A percentile compares a stretch with the other conserved stretches of the same genome.
Evolutionary conservation across 2,888 invertebrate genomes (phyloP).

Genomic region (Selenia dentaria): DNA sequence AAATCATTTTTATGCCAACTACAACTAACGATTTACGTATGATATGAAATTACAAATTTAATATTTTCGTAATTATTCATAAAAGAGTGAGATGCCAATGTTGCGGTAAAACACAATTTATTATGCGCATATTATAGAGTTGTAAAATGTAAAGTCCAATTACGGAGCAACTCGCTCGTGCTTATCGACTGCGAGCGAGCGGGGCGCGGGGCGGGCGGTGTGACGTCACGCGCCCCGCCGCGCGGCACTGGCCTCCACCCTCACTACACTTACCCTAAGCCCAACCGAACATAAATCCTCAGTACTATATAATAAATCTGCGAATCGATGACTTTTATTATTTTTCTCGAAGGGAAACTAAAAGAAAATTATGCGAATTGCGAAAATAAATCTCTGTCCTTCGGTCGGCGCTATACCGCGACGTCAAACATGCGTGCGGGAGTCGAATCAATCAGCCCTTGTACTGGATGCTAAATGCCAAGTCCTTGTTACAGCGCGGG

Average conservation of each 20-base stretch:
- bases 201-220: not conserved
- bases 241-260: not conserved
- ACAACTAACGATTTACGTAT: too few species aligned
- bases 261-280: constrained; percentile 2
- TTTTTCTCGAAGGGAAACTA: constrained; percentile 12
- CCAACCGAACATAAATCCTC: constrained; percentile 16
- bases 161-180: not conserved
- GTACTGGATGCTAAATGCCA: constrained; percentile 1
- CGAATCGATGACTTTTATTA: constrained; percentile 22
- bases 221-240: constrained; percentile 6
- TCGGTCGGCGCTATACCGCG: constrained; percentile 3
- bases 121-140: too few species aligned
- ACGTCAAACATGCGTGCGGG: constrained; percentile 5
- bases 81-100: too few species aligned
- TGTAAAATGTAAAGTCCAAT: too few species aligned
- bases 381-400: constrained; percentile 7
- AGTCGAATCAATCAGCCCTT: constrained; percentile 3
- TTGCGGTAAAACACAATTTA: too few species aligned
- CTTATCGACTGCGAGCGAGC: not conserved
- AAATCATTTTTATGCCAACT: too few species aligned
- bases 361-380: constrained; percentile 19
- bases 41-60: too few species aligned
- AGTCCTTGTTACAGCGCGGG: not conserved
- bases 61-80: too few species aligned
- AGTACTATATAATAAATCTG: constrained; percentile 14